Percentiles rank a stretch among this genome's conserved stretches.
Conservation (phyloP, 2,888 invertebrate genomes). For the Diarsia mendica region DNA sequence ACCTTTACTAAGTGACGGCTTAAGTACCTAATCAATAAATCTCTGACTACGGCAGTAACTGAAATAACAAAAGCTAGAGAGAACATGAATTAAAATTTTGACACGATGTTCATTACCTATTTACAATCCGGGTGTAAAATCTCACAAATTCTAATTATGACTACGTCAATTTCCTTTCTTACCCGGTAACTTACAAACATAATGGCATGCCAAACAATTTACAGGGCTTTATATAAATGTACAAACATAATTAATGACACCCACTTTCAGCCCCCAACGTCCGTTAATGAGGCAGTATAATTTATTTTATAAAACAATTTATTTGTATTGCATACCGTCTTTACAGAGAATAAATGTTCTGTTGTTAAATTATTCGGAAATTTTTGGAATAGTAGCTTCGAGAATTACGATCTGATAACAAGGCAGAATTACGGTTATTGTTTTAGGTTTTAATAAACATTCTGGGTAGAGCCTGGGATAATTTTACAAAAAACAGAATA, state of each 20-base stretch:
- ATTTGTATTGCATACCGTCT: conserved; percentile 66
- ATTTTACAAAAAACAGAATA: conserved; percentile 9
- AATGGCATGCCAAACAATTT: conserved; percentile 54
- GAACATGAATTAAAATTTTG: background rate
- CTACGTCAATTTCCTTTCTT: conserved; percentile 19
- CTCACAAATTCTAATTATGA: conserved; percentile 16
- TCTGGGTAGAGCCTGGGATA: conserved; percentile 31
- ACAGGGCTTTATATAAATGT: conserved; percentile 73
- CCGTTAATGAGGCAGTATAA: conserved; percentile 76
- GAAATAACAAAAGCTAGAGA: background rate
- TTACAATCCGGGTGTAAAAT: background rate
- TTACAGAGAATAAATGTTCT: conserved; percentile 44
- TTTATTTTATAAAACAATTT: conserved; percentile 77
- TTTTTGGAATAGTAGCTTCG: conserved; percentile 56
- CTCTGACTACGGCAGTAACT: too few species aligned
- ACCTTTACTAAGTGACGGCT: too few species aligned
- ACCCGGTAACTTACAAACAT: conserved; percentile 38
- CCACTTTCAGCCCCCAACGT: conserved; percentile 67
- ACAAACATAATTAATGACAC: conserved; percentile 76
- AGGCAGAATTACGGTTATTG: conserved; percentile 52
- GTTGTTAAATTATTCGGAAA: conserved; percentile 58
- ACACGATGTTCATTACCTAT: background rate
- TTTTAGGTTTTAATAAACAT: conserved; percentile 54
- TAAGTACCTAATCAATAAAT: too few species aligned
- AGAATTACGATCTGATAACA: conserved; percentile 59